Conservation (phyloP, 1,140 invertebrate genomes). For the Lordiphosa mommai region DNA sequence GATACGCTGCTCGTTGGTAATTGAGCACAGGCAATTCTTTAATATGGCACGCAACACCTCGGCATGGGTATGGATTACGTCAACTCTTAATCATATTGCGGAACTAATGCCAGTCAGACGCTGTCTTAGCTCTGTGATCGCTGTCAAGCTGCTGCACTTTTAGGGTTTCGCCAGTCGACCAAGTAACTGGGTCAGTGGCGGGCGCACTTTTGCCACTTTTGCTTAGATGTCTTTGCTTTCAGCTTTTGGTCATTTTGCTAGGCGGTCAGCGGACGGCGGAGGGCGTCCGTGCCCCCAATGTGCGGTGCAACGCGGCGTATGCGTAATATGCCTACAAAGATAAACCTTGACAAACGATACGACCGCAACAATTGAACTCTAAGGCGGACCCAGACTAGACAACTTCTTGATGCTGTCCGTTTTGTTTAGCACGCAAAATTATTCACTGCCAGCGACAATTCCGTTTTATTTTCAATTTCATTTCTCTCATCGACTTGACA, state of each 20-base stretch:
- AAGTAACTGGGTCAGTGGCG: conserved; percentile 66
- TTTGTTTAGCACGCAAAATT: conserved; percentile 45
- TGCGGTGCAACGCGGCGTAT: conserved; percentile 38
- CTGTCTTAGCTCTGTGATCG: conserved; percentile 13
- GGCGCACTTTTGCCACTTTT: conserved; percentile 43
- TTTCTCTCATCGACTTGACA: conserved; percentile 50
- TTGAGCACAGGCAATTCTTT: conserved; percentile 5
- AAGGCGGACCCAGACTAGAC: neutral
- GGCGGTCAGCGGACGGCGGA: neutral
- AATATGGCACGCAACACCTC: conserved; percentile 47
- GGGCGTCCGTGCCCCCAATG: conserved; percentile 29
- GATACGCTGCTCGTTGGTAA: conserved; percentile 1
- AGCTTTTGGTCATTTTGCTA: conserved; percentile 51
- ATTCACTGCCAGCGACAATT: conserved; percentile 17
- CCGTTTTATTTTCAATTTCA: conserved; percentile 8
- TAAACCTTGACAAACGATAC: conserved; percentile 52
- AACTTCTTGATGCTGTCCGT: neutral
- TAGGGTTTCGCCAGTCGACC: conserved; percentile 41
- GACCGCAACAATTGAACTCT: conserved; percentile 30
- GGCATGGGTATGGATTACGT: conserved; percentile 50
- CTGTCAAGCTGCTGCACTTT: conserved; percentile 23
- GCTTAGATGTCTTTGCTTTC: conserved; percentile 23
- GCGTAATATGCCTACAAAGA: conserved; percentile 34
- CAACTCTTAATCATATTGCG: conserved; percentile 71
- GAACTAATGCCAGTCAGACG: conserved; percentile 51